Percentiles rank a stretch among this genome's conserved stretches.
These are phyloP conservation scores for Aphidius gifuensis DNA, from an alignment of 1,140 invertebrate genomes.

Conservation along the genomic window DNA sequence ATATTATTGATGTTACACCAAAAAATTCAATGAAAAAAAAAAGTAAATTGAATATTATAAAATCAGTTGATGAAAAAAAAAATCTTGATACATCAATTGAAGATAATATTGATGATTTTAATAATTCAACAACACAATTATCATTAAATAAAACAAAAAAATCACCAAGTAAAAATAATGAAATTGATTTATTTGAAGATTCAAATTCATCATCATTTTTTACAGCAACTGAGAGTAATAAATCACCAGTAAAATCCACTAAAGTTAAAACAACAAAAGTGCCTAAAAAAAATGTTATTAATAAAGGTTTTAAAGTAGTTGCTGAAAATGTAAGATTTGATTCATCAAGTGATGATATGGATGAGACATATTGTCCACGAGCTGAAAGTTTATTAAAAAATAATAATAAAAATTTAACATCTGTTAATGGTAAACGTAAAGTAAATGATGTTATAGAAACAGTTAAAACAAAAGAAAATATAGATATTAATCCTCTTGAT, in stretches of 20 bases:
- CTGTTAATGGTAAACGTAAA: background rate
- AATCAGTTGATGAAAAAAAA: background rate
- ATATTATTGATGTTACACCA: background rate
- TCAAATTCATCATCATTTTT: background rate
- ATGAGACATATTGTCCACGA: slow-evolving; percentile 7
- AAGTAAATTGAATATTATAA: background rate
- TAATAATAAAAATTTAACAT: background rate
- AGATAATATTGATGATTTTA: too few species aligned
- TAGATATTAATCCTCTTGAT: background rate
- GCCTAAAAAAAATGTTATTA: background rate
- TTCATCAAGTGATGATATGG: background rate
- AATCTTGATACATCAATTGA: background rate
- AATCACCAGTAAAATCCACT: background rate
- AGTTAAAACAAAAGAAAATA: background rate
- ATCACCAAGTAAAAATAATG: background rate
- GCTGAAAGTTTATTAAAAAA: background rate
- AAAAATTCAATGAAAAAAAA: background rate
- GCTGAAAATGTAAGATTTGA: background rate
- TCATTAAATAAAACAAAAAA: too few species aligned
- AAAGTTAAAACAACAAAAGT: background rate
- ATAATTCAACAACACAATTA: too few species aligned
- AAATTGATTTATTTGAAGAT: slow-evolving; percentile 1
- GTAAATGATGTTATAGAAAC: background rate
- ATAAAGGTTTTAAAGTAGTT: background rate
- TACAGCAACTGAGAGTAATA: background rate